Evolutionary conservation across 2,797 vertebrate species (phyloP), one percentile per base, ranked within the genome.

Genomic region (Okamejei kenojei): DNA sequence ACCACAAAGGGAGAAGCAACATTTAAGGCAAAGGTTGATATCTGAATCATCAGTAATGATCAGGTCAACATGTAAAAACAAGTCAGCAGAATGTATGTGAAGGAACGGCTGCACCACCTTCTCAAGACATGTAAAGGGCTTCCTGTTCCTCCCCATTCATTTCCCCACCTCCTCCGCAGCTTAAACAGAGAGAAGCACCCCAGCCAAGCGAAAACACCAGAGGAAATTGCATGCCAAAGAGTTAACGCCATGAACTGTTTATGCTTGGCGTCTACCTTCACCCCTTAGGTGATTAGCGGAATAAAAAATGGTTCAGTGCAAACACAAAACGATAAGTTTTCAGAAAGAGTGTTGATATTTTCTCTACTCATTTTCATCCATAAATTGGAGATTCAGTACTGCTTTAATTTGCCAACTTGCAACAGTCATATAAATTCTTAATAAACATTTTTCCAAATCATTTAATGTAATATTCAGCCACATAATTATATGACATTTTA

Each of bases 11-110:
- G 45, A 91, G 35, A 74, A 74, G 35, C 11, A 91, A 88, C 17
- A 2, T 88, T 88, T 63, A 32, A 88, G 58, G 82, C 13, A 32
- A 65, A n/a, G n/a, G 63, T 63, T 35, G 63, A n/a, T 68, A 19
- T 32, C 84, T 88, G 84, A 88, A 35, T 88, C 84, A 88, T 68
- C 90, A 91, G 32, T 21, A 38, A 73, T 23, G 38, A 74, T 21
- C 38, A 29, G 71, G 10, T 71, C 68, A 91, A 45, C 90, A 54
- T 74, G 68, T 45, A 17, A 92, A 92, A 92, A 76, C 68, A 92
- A 76, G 71, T 58, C 32, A 76, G 45, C 71, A 76, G 73, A 92
- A 76, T 76, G 23, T 45, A 76, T 54, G 38, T 58, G 38, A 76
- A 80, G 45, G 76, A 92, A 74, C 11, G 7, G 15, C 35, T 11